phyloP scores from a whole-genome alignment of 2,113 vertebrate genomes.

The Myodes glareolus region DNA sequence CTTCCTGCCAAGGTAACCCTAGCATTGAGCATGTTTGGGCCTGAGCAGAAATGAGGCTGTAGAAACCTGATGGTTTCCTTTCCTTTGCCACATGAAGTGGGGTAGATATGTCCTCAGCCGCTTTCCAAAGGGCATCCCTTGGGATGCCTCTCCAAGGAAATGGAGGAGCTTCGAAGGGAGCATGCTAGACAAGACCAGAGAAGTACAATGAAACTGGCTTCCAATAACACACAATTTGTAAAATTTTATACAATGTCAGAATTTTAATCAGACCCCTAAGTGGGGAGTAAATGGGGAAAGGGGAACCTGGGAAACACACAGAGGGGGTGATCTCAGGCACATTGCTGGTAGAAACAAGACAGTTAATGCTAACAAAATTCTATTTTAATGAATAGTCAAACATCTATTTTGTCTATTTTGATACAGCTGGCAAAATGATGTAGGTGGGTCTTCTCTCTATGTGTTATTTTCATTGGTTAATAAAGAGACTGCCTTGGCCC shows the following conservation, averaged over 20 bases:
- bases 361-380: background rate
- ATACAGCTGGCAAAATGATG: background rate
- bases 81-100: background rate
- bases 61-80: background rate
- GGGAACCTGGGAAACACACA: background rate
- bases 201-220: background rate
- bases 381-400: slow-evolving; percentile 12
- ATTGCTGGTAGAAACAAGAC: background rate
- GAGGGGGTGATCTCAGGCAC: background rate
- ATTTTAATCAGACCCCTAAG: slow-evolving; percentile 31
- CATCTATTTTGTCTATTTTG: background rate
- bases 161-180: background rate
- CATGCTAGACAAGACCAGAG: background rate
- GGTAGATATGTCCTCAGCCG: background rate
- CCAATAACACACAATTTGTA: background rate
- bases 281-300: background rate
- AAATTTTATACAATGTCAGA: background rate
- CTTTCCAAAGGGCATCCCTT: background rate
- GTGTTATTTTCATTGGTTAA: no score
- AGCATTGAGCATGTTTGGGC: background rate
- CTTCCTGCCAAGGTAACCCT: background rate
- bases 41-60: slow-evolving; percentile 34
- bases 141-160: background rate
- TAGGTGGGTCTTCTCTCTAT: no score
- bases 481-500: no score